Evolutionary conservation across 2,888 invertebrate genomes (phyloP), one percentile per base, ranked within the genome.

Genomic region (Lasioglossum malachurum): DNA sequence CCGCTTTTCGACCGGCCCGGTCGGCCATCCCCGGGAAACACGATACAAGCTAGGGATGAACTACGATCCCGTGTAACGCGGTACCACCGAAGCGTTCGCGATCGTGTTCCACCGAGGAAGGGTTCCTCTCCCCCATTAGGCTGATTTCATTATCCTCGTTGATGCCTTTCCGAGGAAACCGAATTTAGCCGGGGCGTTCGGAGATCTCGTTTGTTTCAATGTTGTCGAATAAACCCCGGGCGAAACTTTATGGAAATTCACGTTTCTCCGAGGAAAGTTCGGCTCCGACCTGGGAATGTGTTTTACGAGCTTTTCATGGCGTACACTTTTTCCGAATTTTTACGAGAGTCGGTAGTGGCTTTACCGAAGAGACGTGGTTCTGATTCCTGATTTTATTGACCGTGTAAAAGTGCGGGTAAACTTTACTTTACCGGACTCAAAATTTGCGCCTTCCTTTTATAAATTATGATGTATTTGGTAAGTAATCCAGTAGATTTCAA

Each of bases 21-120:
- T 38, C 44, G 38, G 35, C n/a, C 64, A 10, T 41, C 4, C 23
- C 14, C 14, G 31, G 31, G 49, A 75, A 78, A 83, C 41, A 12
- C 78, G 78, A 84, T 77, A 23, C 78, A 23, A 41, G 35, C 19
- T 1, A 38, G 60, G 38, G 27, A 67, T 27, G 74, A 49, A 27
- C 23, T n/a, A 7, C n/a, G 27, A 38, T 57, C 35, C 38, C 53
- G 27, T 69, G 69, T 16, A 49, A 69, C 49, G 2, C 31, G 41
- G 71, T 53, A 31, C 71, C 53, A 78, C 71, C 41, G 78, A 78
- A 78, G 71, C 78, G 53, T 71, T 71, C 53, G 78, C n/a, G 69
- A 71, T 69, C 67, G 31, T 69, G 69, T 69, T 77, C 23, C 46
- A 23, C 19, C 46, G 35, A 10, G 35, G 27, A 46, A 49, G 60